Conservation (phyloP, 2,888 invertebrate genomes). For the Molorchus minor region DNA sequence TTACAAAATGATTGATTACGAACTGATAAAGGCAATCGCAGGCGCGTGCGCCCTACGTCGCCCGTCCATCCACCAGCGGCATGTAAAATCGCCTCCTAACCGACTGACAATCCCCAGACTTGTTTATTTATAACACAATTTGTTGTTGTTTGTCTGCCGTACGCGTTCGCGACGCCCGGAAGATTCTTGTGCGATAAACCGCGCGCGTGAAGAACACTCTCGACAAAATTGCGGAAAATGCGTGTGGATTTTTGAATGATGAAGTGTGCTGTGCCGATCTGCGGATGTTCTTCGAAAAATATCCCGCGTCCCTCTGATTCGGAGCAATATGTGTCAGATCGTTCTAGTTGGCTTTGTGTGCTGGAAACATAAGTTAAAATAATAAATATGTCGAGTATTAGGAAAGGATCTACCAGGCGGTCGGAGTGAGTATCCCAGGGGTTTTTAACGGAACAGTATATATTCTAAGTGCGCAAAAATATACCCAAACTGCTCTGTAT, state of each 20-base stretch:
- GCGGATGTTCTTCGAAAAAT: slow-evolving; percentile 10
- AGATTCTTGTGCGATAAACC: slow-evolving; percentile 1
- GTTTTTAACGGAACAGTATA: neutral
- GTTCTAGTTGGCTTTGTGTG: slow-evolving; percentile 51
- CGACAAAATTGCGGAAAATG: slow-evolving; percentile 4
- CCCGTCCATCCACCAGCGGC: slow-evolving; percentile 12
- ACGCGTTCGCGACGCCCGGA: slow-evolving; percentile 5
- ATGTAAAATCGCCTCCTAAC: slow-evolving; percentile 8
- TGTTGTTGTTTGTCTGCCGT: slow-evolving; percentile 7
- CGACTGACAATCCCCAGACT: slow-evolving; percentile 4
- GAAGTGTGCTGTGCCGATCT: slow-evolving; percentile 15
- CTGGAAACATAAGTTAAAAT: slow-evolving; percentile 57
- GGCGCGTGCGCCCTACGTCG: slow-evolving; percentile 45
- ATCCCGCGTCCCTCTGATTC: slow-evolving; percentile 26
- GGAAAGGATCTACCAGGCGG: slow-evolving; percentile 59
- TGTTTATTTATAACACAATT: slow-evolving; percentile 14
- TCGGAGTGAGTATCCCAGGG: slow-evolving; percentile 61
- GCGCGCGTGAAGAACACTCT: neutral
- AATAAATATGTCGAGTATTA: slow-evolving; percentile 59
- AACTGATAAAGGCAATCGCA: slow-evolving; percentile 45
- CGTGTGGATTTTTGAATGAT: slow-evolving; percentile 18
- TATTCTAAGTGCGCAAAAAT: too few relatives aligned
- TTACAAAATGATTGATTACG: slow-evolving; percentile 56
- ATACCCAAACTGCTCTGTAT: too few relatives aligned
- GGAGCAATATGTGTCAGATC: slow-evolving; percentile 50